Evolutionary conservation across 2,888 invertebrate species (phyloP), one percentile per base, ranked within the genome.

Genomic region (Drosophila quinaria): DNA sequence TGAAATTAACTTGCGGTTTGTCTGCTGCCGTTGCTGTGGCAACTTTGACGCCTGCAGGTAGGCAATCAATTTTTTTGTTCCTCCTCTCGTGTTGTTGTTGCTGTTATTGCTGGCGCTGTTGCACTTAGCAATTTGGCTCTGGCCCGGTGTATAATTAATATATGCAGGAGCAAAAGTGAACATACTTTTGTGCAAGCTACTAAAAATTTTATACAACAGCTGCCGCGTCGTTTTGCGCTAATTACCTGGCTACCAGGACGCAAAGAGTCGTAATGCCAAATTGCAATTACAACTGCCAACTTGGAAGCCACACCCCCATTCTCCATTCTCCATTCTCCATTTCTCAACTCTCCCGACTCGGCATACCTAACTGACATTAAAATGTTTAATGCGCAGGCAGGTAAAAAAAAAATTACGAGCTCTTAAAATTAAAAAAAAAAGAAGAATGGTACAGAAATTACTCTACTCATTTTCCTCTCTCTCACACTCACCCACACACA

Each of bases 361-460:
- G 31, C 35, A 33, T 59, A 41, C 44, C 76, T 70, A 78, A 75
- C 90, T 84, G 81, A 90, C 81, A 91, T 91, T 90, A 91, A 90
- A 91, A 90, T 90, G 87, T 81, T 91, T 91, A 91, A 91, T 91
- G 90, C 77, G 80, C 86, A 87, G 83, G 70, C 75, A 70, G 54
- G 58, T 25, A 25, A 25, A 72, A 71, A 51, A 64, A 46, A 60
- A 73, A 74, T 62, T 70, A 79, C 71, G 66, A 68, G 82, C 76
- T 81, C 70, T 80, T 86, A 70, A 80, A 79, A 78, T 73, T 63
- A 80, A 64, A 75, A 80, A 65, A 65, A 68, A 65, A 67, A 66
- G 4, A 8, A 55, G 56, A 74, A 67, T 15, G 44, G 37, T 22
- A 55, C 66, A 52, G 59, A 79, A 77, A 83, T 80, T 74, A 68